A percentile compares a stretch with the other conserved stretches of the same genome.
Evolutionary conservation across 2,113 vertebrate genomes (phyloP).

Genomic region (Galeopterus variegatus): DNA sequence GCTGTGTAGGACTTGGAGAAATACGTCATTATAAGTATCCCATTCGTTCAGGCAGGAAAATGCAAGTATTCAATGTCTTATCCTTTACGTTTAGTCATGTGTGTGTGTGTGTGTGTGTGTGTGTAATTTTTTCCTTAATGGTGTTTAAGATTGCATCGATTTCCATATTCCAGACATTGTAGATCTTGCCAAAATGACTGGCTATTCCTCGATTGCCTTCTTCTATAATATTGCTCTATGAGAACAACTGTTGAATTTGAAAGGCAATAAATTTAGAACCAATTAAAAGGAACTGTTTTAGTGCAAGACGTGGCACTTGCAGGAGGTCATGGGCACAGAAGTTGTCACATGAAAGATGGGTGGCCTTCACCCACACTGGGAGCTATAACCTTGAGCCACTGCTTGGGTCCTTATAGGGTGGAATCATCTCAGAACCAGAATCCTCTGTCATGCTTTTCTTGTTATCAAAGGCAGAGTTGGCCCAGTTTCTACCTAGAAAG

Average conservation of each 20-base stretch:
- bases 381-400: background rate
- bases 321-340: fast-evolving
- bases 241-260: background rate
- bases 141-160: background rate
- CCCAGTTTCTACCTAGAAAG: background rate
- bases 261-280: background rate
- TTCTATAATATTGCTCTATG: fast-evolving
- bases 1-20: fast-evolving
- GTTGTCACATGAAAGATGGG: fast-evolving
- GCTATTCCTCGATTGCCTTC: background rate
- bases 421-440: background rate
- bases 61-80: fast-evolving
- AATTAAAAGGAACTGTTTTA: fast-evolving
- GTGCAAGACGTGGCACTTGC: fast-evolving
- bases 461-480: background rate
- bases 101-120: background rate
- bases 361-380: fast-evolving
- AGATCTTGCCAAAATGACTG: background rate
- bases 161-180: background rate
- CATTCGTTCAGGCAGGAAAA: background rate
- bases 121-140: background rate
- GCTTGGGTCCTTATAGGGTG: too few relatives aligned
- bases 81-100: background rate
- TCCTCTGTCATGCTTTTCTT: background rate
- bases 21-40: background rate